Base-by-base conservation (phyloP, 2,113 vertebrate species). In the Clinocottus analis region DNA sequence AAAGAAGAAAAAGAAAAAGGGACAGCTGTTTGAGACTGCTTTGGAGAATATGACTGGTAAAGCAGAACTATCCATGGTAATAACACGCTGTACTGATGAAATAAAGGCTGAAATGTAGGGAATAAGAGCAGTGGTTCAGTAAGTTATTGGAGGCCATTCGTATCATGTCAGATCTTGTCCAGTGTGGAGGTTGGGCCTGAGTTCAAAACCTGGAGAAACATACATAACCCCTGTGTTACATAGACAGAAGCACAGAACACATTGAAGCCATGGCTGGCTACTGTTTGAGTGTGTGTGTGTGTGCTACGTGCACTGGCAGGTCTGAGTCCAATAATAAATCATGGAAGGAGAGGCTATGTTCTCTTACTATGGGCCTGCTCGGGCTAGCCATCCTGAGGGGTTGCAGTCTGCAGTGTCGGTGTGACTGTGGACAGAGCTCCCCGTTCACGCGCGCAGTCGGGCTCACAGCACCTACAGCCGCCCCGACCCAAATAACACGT, bases 401-500 rank as follows among this genome's bases (percentile, higher is more conserved):
- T 16, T 79, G 75, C 72, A 78, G 74, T 71, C 59, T 58, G 77
- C 68, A 82, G 70, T 37, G 10, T 12, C 13, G 23, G 12, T 43
- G 9, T 33, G 33, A 33, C 33, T 33, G 33, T 33, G 69, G 33
- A 79, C 66, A 65, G 43, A 25, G 72, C 39, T 65, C 25, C 25
- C 72, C 47, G 25, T 80, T 83, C 62, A 76, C 49, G 39, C 69
- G 7, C 66, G 75, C 74, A 37, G 73, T 39, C 75, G 35, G 65
- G 74, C 41, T 77, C 61, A 43, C 64, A 75, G 67, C 53, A 64
- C 70, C 23, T n/a, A 23, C 72, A 39, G 25, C 37, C 74, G 55
- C 31, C 67, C 62, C 29, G 51, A 74, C 27, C 73, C 64, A 72
- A 70, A 88, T 77, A 69, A 79, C 76, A 86, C 86, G 89, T 91